Evolutionary conservation across 2,797 vertebrate genomes (phyloP).

Genomic region (Trematomus bernacchii): DNA sequence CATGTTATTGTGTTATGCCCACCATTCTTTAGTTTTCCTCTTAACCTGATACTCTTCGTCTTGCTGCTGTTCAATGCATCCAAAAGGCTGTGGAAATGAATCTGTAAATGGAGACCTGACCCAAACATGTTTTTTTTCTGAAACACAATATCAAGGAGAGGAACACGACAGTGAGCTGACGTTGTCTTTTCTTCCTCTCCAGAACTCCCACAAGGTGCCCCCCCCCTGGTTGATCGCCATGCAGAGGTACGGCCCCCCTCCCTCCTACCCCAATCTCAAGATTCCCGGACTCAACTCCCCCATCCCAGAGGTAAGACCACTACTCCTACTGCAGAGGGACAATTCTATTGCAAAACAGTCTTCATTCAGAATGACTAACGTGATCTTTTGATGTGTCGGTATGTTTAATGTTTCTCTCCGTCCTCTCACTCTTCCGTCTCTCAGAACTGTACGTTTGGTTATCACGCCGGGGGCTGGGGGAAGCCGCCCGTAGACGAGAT

Average conservation of each 20-base stretch:
- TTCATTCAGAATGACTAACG: neutral
- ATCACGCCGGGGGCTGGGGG: constrained; percentile 95
- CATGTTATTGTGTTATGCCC: too few relatives aligned
- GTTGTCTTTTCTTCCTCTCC: neutral
- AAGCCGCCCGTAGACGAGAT: constrained; percentile 95
- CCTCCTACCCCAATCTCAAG: constrained; percentile 96
- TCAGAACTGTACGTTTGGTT: constrained; percentile 94
- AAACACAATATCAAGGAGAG: constrained; percentile 4
- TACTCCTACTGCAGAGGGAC: neutral
- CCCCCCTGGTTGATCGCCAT: constrained; percentile 96
- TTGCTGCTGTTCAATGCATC: constrained; percentile 5
- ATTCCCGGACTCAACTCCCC: constrained; percentile 95
- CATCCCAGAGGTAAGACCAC: constrained; percentile 89
- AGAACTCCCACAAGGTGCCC: constrained; percentile 96
- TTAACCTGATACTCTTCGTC: neutral
- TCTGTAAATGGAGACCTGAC: neutral
- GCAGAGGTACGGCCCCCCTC: constrained; percentile 95
- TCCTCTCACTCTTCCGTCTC: neutral
- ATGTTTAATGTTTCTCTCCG: neutral
- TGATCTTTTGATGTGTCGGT: neutral
- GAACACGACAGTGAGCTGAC: neutral
- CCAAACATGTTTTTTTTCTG: constrained; percentile 9
- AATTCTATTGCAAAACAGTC: neutral
- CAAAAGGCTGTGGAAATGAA: too few relatives aligned
- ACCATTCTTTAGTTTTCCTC: too few relatives aligned